Base-by-base conservation (phyloP, 2,888 invertebrate species). In the Erpobdella octoculata region DNA sequence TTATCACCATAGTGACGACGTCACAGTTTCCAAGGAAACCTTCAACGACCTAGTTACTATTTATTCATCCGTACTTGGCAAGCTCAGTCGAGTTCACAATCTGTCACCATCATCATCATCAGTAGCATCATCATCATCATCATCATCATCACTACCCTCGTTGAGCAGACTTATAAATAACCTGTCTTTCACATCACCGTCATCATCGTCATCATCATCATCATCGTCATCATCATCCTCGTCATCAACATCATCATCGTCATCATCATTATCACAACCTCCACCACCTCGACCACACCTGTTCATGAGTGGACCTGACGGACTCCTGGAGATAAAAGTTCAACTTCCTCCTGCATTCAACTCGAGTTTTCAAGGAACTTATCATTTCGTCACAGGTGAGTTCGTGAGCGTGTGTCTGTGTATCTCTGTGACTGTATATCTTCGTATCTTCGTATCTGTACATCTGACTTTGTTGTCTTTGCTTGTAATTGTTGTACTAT, bases 181-280 rank as follows among this genome's bases (percentile, higher is more conserved):
- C 46, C 46, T 46, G 18, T 18, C 18, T 3, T n/a, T 18, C 18
- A 46, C 12, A 48, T 48, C 4, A 48, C 18, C 53, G 15, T 62
- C 31, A 62, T 62, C 62, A 28, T 62, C 62, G 15, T 61, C 61
- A 35, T 64, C 64, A 64, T 64, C 64, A 64, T 64, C 36, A 64
- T 64, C 64, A 64, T 64, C 64, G 36, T 64, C 64, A 64, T 64
- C 36, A 35, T 35, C 65, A 65, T 65, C 65, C 9, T 65, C 38
- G 2, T 65, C 65, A 65, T 65, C 37, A 37, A 37, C 38, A 65
- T 65, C 65, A 65, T 65, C 65, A 2, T 37, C 65, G 21, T 36
- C 65, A 37, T 36, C 65, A 46, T 46, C 67, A n/a, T 53, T 28
- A 8, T 53, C 53, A 28, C 28, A 21, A 15, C 28, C 53, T 25